phyloP scores from a whole-genome alignment of 2,888 invertebrate genomes.

The Drosophila sordidapex region DNA sequence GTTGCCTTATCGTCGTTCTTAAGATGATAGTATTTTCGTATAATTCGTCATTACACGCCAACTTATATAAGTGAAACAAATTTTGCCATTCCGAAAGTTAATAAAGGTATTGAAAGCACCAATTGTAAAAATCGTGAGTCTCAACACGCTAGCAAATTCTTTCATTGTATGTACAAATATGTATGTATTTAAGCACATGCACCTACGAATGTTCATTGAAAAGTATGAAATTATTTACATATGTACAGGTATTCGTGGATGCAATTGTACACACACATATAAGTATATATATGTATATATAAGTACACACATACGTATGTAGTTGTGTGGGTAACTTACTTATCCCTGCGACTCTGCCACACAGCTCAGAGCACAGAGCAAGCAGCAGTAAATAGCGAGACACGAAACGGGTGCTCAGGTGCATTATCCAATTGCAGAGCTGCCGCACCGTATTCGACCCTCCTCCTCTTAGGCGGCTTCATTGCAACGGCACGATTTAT shows the following conservation, averaged over 20 bases:
- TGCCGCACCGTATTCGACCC: constrained; percentile 61
- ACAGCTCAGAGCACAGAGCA: background rate
- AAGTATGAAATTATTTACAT: constrained; percentile 18
- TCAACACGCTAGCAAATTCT: constrained; percentile 36
- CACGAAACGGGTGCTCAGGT: constrained; percentile 72
- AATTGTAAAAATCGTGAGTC: constrained; percentile 58
- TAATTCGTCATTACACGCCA: constrained; percentile 17
- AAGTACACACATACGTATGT: background rate
- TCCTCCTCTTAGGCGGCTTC: constrained; percentile 73
- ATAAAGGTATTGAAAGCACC: constrained; percentile 55
- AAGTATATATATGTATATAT: background rate
- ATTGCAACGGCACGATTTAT: constrained; percentile 76
- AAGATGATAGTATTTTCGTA: background rate
- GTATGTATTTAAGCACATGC: constrained; percentile 11
- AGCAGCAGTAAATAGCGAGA: constrained; percentile 50
- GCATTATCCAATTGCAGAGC: constrained; percentile 78
- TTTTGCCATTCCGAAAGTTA: constrained; percentile 34
- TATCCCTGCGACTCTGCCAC: constrained; percentile 10
- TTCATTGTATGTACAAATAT: constrained; percentile 17
- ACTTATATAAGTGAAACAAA: constrained; percentile 29
- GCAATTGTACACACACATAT: background rate
- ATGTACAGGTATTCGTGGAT: background rate
- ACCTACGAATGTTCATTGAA: constrained; percentile 18
- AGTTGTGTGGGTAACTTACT: constrained; percentile 2
- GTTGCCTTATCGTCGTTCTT: background rate